These are phyloP conservation scores for Petrophora chlorosata DNA, from an alignment of 2,888 invertebrate species.

Conservation along the genomic window DNA sequence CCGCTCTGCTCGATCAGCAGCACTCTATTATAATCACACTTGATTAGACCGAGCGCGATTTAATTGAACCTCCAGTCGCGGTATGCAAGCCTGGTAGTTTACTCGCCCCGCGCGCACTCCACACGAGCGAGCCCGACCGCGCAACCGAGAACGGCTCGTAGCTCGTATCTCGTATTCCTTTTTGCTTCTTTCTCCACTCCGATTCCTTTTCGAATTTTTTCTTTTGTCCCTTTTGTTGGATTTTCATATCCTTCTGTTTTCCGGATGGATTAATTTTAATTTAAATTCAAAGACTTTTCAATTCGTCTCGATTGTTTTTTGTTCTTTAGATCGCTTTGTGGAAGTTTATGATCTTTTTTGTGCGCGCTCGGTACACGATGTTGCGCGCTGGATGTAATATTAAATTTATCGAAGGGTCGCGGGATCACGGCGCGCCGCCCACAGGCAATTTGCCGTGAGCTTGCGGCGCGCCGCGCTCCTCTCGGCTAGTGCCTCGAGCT, in stretches of 20 bases:
- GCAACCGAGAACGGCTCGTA: conserved; percentile 40
- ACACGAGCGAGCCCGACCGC: conserved; percentile 46
- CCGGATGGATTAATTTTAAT: conserved; percentile 77
- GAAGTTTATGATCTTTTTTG: conserved; percentile 35
- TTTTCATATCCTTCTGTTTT: conserved; percentile 77
- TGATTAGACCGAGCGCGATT: conserved; percentile 72
- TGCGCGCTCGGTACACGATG: conserved; percentile 34
- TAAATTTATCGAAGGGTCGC: conserved; percentile 71
- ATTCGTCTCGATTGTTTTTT: conserved; percentile 40
- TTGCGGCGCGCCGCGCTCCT: conserved; percentile 56
- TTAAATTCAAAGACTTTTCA: conserved; percentile 61
- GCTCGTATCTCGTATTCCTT: conserved; percentile 38
- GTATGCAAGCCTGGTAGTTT: conserved; percentile 68
- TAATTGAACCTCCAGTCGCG: conserved; percentile 67
- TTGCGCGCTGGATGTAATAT: conserved; percentile 60
- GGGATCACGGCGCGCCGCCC: conserved; percentile 74
- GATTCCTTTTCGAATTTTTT: conserved; percentile 65
- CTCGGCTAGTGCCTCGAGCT: background rate
- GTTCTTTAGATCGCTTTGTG: conserved; percentile 34
- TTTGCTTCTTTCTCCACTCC: conserved; percentile 58
- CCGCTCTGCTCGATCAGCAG: conserved; percentile 51
- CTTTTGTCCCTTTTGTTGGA: conserved; percentile 69
- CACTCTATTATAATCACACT: conserved; percentile 76
- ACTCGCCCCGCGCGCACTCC: conserved; percentile 36
- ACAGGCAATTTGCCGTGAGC: conserved; percentile 74